These are phyloP conservation scores for Celastrina argiolus DNA, from an alignment of 2,888 invertebrate genomes.

Conservation along the genomic window DNA sequence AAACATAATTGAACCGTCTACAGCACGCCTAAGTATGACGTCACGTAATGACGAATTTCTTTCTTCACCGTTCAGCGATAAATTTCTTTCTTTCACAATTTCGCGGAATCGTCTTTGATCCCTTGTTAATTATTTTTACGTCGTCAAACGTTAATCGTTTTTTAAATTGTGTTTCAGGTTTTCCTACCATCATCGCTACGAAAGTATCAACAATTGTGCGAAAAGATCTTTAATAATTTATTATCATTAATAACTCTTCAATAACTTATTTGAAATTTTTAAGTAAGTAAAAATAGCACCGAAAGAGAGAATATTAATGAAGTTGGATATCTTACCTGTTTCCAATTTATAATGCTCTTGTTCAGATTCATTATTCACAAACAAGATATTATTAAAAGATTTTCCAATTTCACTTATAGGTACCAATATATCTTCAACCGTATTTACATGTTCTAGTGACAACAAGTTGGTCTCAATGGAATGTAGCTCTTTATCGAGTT, in stretches of 20 bases:
- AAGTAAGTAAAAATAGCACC: too few relatives aligned
- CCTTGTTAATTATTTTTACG: not conserved
- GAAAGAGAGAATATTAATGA: too few relatives aligned
- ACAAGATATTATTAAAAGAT: slow-evolving; percentile 29
- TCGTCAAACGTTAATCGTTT: not conserved
- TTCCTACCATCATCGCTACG: not conserved
- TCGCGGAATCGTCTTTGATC: not conserved
- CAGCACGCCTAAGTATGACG: slow-evolving; percentile 14
- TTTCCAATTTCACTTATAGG: slow-evolving; percentile 53
- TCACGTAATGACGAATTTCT: slow-evolving; percentile 2
- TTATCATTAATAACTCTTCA: too few relatives aligned
- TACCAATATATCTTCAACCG: slow-evolving; percentile 38
- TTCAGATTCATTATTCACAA: not conserved
- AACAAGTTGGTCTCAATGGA: slow-evolving; percentile 54
- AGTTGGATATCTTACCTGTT: not conserved
- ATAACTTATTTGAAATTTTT: too few relatives aligned
- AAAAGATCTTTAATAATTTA: too few relatives aligned
- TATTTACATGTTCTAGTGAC: slow-evolving; percentile 49
- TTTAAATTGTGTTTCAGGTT: not conserved
- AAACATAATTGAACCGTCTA: slow-evolving; percentile 27
- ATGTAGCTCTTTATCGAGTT: slow-evolving; percentile 57
- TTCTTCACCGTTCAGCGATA: not conserved
- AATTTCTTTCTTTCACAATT: not conserved
- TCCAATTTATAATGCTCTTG: not conserved
- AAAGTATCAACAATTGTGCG: too few relatives aligned